A percentile compares a stretch with the other conserved stretches of the same genome.
Evolutionary conservation across 2,888 invertebrate genomes (phyloP).

Genomic region (Mongoloraphidia duomilia): DNA sequence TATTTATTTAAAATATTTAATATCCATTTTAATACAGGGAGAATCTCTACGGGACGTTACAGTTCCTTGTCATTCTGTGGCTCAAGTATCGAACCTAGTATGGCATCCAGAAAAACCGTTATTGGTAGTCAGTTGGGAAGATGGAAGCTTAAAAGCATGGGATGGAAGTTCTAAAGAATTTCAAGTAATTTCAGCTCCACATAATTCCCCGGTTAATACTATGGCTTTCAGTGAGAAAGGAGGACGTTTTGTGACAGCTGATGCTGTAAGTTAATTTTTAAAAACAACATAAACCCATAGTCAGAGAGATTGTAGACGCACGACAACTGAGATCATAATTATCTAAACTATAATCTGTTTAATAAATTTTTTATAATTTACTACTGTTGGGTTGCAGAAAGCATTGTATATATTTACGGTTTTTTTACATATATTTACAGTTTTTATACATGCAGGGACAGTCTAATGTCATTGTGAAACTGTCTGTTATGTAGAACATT

Average conservation of each 20-base stretch:
- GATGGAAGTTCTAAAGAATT: slow-evolving; percentile 51
- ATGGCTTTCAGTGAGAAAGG: slow-evolving; percentile 67
- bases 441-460: too few species aligned
- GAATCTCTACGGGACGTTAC: slow-evolving; percentile 59
- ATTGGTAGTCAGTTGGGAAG: slow-evolving; percentile 83
- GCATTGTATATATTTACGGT: too few species aligned
- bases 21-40: slow-evolving; percentile 38
- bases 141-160: slow-evolving; percentile 79
- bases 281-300: not conserved
- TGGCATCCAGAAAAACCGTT: slow-evolving; percentile 84
- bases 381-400: too few species aligned
- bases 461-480: too few species aligned
- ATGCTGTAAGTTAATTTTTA: slow-evolving; percentile 41
- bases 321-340: too few species aligned
- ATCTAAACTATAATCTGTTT: too few species aligned
- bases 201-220: slow-evolving; percentile 50
- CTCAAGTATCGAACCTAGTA: slow-evolving; percentile 64
- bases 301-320: too few species aligned
- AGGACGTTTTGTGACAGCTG: slow-evolving; percentile 72
- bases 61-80: slow-evolving; percentile 57
- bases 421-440: too few species aligned
- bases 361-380: too few species aligned
- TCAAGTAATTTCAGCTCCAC: slow-evolving; percentile 49
- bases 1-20: slow-evolving; percentile 7
- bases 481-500: too few species aligned